Evolutionary conservation across 2,888 invertebrate species (phyloP), one percentile per base, ranked within the genome.

Genomic region (Blastobasis adustella): DNA sequence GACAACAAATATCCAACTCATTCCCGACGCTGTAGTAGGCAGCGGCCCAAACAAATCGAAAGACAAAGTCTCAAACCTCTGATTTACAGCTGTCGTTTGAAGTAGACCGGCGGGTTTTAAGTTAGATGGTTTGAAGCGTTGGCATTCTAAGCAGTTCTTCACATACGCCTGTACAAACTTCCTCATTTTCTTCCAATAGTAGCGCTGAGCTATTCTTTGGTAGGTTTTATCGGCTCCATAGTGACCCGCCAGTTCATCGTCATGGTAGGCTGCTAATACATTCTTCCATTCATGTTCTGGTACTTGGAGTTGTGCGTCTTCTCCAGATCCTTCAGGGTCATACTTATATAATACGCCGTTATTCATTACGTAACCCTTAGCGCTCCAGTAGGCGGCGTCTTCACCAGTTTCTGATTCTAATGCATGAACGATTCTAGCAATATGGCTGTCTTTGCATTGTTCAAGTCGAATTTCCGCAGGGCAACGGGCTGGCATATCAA

Each of bases 161-260:
- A 60, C 48, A 10, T 52, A 54, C 4, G 23, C n/a, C 8, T 45
- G 46, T 4, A 55, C 44, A 6, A 44, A 45, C 10, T 50, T 46
- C 2, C 50, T 6, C 7, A 53, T 56, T 43, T 51, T 46, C 41
- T 48, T 23, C 56, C 56, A 47, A 44, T 40, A 43, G 49, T 50
- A 49, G 10, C 46, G 38, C n/a, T 39, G 43, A 7, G 46, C 44
- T n/a, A 45, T 42, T 23, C 10, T 49, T 39, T 45, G 52, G 50
- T 39, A 53, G 40, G 10, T 44, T 53, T 36, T 49, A 52, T 54
- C 23, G 47, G 49, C 38, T 42, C 52, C 43, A 51, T 56, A 62
- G 45, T 73, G 69, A 4, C 67, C 69, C 0, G 69, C 62, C 1
- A 54, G 41, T 0, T 56, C 56, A 7, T 58, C 55, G 23, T 63